Conservation (phyloP, 2,888 invertebrate species). For the Nudaria mundana region DNA sequence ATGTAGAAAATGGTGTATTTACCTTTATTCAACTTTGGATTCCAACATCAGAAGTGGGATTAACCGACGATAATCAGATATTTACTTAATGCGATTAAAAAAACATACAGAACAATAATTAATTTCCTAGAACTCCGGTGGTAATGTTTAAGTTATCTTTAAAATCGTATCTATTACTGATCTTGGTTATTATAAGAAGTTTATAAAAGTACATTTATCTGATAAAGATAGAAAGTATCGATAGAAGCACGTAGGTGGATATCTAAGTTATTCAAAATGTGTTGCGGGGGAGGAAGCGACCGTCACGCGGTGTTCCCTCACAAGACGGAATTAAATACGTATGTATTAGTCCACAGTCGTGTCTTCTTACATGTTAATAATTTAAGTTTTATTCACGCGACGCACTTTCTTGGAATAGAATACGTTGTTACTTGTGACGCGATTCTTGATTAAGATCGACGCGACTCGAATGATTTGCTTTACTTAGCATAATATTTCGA, state of each 20-base stretch:
- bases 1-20: too few relatives aligned
- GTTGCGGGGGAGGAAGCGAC: slow-evolving; percentile 64
- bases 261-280: slow-evolving; percentile 56
- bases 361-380: slow-evolving; percentile 62
- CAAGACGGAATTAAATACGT: slow-evolving; percentile 74
- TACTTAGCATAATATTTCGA: slow-evolving; percentile 48
- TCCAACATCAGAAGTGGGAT: too few relatives aligned
- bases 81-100: too few relatives aligned
- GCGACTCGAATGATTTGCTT: slow-evolving; percentile 46
- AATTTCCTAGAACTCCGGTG: too few relatives aligned
- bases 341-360: slow-evolving; percentile 54
- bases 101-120: too few relatives aligned
- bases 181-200: slow-evolving; percentile 20
- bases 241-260: slow-evolving; percentile 25
- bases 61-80: too few relatives aligned
- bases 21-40: too few relatives aligned
- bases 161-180: slow-evolving; percentile 14
- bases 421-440: slow-evolving; percentile 42
- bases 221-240: slow-evolving; percentile 38
- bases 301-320: slow-evolving; percentile 62
- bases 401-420: slow-evolving; percentile 58
- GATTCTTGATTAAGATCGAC: slow-evolving; percentile 65
- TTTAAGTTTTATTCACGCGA: slow-evolving; percentile 62
- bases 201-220: slow-evolving; percentile 24
- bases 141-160: too few relatives aligned